Percentiles rank a stretch among this genome's conserved stretches.
phyloP scores from a whole-genome alignment of 2,888 invertebrate genomes.

The Coecobrya sp. region DNA sequence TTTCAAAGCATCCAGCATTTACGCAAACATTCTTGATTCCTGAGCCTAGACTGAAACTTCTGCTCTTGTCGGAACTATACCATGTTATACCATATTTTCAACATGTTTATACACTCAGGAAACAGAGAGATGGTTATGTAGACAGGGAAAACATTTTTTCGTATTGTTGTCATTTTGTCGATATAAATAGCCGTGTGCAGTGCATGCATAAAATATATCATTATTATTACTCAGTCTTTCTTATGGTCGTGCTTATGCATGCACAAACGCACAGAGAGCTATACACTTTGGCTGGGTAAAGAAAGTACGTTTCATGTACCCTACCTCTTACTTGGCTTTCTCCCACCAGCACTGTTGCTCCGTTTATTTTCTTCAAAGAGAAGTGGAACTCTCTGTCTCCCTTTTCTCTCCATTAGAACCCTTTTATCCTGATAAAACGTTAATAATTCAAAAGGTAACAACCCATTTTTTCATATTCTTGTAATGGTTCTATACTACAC shows the following conservation, averaged over 20 bases:
- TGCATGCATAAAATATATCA: conserved; percentile 10
- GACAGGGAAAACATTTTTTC: neutral
- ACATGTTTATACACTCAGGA: neutral
- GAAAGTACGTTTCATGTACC: neutral
- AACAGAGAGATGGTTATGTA: neutral
- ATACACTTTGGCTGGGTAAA: neutral
- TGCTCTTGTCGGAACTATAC: neutral
- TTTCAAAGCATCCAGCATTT: too few relatives aligned
- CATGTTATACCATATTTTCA: neutral
- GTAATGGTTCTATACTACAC: neutral
- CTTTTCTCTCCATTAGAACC: conserved; percentile 36
- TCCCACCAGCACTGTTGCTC: neutral
- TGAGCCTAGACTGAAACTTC: neutral
- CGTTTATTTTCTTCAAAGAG: neutral
- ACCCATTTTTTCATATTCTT: conserved; percentile 42
- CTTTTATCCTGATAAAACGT: conserved; percentile 79
- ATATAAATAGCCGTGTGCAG: neutral
- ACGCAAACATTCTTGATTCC: neutral
- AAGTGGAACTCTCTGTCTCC: neutral
- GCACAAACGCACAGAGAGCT: neutral
- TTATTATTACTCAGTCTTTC: neutral
- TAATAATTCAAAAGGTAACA: conserved; percentile 79
- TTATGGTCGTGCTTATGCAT: neutral
- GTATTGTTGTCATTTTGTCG: conserved; percentile 10
- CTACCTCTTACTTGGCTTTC: neutral